A percentile compares a stretch with the other conserved stretches of the same genome.
phyloP scores from a whole-genome alignment of 1,140 invertebrate species.

The Drosophila tropicalis region DNA sequence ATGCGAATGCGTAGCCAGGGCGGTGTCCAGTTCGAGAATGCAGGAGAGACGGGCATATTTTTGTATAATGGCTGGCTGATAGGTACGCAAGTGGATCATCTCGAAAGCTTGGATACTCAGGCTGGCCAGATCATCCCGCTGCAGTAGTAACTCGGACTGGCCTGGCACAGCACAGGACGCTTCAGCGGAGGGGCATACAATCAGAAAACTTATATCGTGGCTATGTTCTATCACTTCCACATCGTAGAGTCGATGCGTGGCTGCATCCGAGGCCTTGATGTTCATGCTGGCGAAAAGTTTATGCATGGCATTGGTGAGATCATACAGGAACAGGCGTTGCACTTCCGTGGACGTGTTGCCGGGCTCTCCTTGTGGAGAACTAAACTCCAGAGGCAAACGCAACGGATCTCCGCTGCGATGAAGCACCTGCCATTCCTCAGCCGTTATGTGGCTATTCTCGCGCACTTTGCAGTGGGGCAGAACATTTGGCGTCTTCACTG shows the following conservation, averaged over 20 bases:
- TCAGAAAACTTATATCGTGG: constrained; percentile 93
- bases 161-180: constrained; percentile 95
- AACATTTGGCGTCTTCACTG: constrained; percentile 94
- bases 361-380: constrained; percentile 83
- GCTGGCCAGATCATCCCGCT: constrained; percentile 91
- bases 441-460: constrained; percentile 97
- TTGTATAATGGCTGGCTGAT: constrained; percentile 93
- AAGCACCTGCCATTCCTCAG: constrained; percentile 95
- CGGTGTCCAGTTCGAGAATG: constrained; percentile 95
- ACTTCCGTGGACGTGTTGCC: constrained; percentile 86
- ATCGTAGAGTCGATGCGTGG: constrained; percentile 92
- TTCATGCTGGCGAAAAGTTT: constrained; percentile 92
- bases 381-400: constrained; percentile 83
- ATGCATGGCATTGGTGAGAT: constrained; percentile 88
- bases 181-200: constrained; percentile 95
- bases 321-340: constrained; percentile 90
- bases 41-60: constrained; percentile 95
- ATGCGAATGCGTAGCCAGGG: constrained; percentile 95
- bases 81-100: constrained; percentile 96
- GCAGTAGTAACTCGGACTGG: constrained; percentile 91
- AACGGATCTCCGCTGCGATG: constrained; percentile 84
- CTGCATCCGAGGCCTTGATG: constrained; percentile 87
- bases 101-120: constrained; percentile 94
- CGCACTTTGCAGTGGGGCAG: constrained; percentile 95
- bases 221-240: constrained; percentile 96